These are phyloP conservation scores for Actinernus sp. DNA, from an alignment of 92 coral and sea anemone species.

Conservation along the genomic window DNA sequence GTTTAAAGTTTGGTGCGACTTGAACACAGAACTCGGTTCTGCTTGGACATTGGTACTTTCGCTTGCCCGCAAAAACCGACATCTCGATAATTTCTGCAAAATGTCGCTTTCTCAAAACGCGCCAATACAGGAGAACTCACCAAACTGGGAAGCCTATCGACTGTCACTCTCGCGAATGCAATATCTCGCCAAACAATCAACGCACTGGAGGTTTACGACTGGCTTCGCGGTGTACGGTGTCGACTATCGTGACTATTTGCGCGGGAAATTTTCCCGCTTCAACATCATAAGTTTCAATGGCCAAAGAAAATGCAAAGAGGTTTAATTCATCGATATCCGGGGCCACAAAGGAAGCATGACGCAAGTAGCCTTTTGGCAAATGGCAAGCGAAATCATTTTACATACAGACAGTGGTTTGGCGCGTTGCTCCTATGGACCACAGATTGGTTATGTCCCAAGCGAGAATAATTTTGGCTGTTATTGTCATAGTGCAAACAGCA, in stretches of 20 bases:
- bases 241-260: slow-evolving; percentile 11
- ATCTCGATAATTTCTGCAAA: not conserved
- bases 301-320: not conserved
- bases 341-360: not conserved
- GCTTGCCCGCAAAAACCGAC: slow-evolving; percentile 4
- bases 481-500: not conserved
- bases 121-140: not conserved
- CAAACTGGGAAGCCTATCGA: slow-evolving; percentile 38
- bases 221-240: slow-evolving; percentile 14
- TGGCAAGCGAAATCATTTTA: not conserved
- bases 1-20: slow-evolving; percentile 17
- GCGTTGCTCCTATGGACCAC: not conserved
- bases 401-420: not conserved
- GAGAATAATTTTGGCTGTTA: slow-evolving; percentile 7
- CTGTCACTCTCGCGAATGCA: too few relatives aligned
- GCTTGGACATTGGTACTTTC: slow-evolving; percentile 19
- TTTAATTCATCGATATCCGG: slow-evolving; percentile 11
- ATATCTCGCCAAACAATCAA: not conserved
- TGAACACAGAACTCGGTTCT: slow-evolving; percentile 24
- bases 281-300: not conserved
- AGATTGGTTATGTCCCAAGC: not conserved
- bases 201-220: slow-evolving; percentile 7
- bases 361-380: not conserved
- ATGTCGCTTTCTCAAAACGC: not conserved
- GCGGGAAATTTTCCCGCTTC: not conserved